Evolutionary conservation across 37 sponge, comb jelly and placozoan genomes (phyloP), one percentile per base, ranked within the genome.

Genomic region (Mnemiopsis leidyi): DNA sequence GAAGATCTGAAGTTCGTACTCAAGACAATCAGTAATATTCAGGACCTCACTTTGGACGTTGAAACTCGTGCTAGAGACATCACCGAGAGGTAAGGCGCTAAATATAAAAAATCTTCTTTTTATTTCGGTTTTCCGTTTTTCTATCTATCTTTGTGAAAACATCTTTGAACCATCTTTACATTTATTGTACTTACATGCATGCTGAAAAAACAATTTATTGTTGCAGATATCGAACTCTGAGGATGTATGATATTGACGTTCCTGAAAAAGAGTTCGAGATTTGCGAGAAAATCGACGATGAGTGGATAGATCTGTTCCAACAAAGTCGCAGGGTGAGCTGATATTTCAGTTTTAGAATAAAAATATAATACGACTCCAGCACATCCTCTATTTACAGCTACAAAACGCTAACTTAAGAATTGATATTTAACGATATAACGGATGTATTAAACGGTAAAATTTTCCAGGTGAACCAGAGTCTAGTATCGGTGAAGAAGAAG

Each of bases 1-100:
- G 97, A 97, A 30, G 94, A 95, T 69, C 93, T 99, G 38, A 99
- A 99, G 94, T 96, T 95, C 95, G 99, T 99, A 38, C 94, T 99
- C 32, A 94, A 96, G 92, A 96, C 95, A n/a, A 99, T 99, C 67
- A 94, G 96, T 24, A 94, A 95, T 31, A 96, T 99, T 69, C 94
- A 96, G 38, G 94, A 94, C 38, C 96, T 97, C 94, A 96, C 97
- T 25, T 93, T 99, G 7, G 97, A 95, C 25, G 97, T 97, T 69
- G 99, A 99, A 73, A 75, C 96, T 34, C 82, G 79, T 69, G 96
- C 96, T 88, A 95, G 90, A 77, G 95, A 94, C 71, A 93, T 73
- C 38, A 73, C 31, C 2, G 93, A 93, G 34, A 71, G 68, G 68
- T 71, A 24, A 1, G 35, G 26, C 28, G 16, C 23, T n/a, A 73